Evolutionary conservation across 1,140 invertebrate genomes (phyloP).

Genomic region (Eupristina koningsbergeri): DNA sequence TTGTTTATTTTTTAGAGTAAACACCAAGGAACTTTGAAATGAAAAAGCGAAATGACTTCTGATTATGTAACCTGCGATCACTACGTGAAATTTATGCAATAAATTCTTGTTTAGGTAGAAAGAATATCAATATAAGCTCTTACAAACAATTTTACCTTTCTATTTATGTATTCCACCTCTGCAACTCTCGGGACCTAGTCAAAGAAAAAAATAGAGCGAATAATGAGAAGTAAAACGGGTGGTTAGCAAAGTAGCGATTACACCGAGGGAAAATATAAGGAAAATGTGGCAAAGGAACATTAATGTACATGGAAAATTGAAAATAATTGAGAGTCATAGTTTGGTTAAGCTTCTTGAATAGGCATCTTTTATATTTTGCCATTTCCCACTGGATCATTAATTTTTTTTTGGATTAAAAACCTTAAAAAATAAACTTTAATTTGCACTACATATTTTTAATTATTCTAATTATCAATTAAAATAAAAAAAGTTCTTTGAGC

Average conservation of each 20-base stretch:
- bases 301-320: neutral
- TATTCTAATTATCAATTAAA: too few relatives aligned
- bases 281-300: neutral
- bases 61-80: too few relatives aligned
- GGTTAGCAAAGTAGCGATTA: neutral
- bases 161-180: neutral
- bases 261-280: neutral
- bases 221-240: too few relatives aligned
- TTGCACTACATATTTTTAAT: too few relatives aligned
- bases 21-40: neutral
- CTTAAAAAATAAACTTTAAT: too few relatives aligned
- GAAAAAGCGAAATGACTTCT: conserved; percentile 1
- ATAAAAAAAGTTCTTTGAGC: too few relatives aligned
- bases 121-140: neutral
- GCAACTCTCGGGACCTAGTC: too few relatives aligned
- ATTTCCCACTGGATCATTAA: too few relatives aligned
- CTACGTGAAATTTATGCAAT: too few relatives aligned
- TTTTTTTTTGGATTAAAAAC: too few relatives aligned
- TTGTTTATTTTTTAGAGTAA: neutral
- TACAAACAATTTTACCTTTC: neutral
- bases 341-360: too few relatives aligned
- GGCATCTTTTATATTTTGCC: too few relatives aligned
- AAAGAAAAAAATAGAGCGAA: neutral
- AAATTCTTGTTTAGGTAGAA: neutral
- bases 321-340: neutral